Conservation (phyloP, 2,113 vertebrate genomes). For the Myanophis thanlyinensis region DNA sequence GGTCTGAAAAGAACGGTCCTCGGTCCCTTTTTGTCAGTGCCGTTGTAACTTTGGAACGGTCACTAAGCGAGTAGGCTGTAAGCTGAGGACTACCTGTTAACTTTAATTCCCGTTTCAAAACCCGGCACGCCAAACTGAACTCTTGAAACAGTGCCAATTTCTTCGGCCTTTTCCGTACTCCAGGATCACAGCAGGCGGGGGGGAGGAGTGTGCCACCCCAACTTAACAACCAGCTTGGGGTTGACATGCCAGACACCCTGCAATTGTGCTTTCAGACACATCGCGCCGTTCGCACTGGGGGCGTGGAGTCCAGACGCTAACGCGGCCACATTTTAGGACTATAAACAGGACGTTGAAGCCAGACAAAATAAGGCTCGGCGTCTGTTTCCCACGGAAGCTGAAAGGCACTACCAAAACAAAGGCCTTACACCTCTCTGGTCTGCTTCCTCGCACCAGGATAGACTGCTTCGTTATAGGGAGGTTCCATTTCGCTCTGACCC, state of each 20-base stretch:
- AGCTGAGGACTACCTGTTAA: background rate
- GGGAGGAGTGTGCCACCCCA: too few relatives aligned
- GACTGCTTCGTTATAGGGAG: background rate
- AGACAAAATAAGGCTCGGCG: background rate
- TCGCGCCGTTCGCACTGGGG: background rate
- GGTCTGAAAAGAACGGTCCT: too few relatives aligned
- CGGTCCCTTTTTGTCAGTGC: too few relatives aligned
- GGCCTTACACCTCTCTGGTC: background rate
- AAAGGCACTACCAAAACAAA: background rate
- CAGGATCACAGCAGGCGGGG: background rate
- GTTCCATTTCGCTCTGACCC: background rate
- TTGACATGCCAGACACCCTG: background rate
- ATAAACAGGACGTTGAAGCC: background rate
- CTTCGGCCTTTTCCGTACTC: background rate
- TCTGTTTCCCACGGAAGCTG: background rate
- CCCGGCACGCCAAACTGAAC: fast-evolving
- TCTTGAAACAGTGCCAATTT: background rate
- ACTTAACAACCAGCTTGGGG: background rate
- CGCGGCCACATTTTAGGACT: background rate
- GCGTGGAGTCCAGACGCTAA: background rate
- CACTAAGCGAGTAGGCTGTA: too few relatives aligned
- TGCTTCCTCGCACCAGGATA: background rate
- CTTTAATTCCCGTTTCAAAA: background rate
- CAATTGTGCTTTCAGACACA: background rate
- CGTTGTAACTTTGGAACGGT: too few relatives aligned